Evolutionary conservation across 2,113 vertebrate species (phyloP), one percentile per base, ranked within the genome.

Genomic region (Larimichthys polyactis): DNA sequence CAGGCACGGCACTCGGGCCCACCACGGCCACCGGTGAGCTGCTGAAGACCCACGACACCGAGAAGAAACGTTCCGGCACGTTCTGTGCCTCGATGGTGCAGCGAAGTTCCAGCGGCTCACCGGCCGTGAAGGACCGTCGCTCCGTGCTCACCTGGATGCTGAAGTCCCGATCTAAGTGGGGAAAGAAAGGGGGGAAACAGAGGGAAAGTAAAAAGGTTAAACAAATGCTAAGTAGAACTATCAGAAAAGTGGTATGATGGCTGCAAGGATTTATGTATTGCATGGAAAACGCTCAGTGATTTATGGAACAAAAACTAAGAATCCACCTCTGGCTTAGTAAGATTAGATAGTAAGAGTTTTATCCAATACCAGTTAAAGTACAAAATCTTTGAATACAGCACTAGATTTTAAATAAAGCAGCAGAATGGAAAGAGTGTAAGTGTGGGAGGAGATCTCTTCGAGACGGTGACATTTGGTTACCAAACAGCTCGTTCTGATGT

Each of bases 31-130:
- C 96, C 58, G 97, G 96, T 29, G 97, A 98, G 95, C 98, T 99
- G 94, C 98, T 99, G 95, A 99, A 99, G 89, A 98, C 98, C 98
- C 98, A 99, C 87, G 97, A 99, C 92, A 99, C 96, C 29, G 97
- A 98, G 82, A 99, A 99, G 94, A 97, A 97, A 16, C 98, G 98
- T 87, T 99, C 98, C 0, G 96, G 96, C 52, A 97, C 64, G 0
- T 96, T 98, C 94, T 99, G 98, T 0, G 97, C 98, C 79, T 99
- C 97, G 75, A 99, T 95, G 94, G 97, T 96, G 93, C 98, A 99
- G 19, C 96, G 95, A 80, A 99, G 97, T 94, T 99, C 97, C 87
- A 96, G 96, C 0, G 96, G 95, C 91, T 99, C 98, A 11, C 98
- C 98, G 74, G 96, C 96, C 0, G 96, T 97, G 94, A 98, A 99